Percentiles rank a stretch among this genome's conserved stretches.
These are phyloP conservation scores for Tenthredo notha DNA, from an alignment of 2,888 invertebrate species.

Conservation along the genomic window DNA sequence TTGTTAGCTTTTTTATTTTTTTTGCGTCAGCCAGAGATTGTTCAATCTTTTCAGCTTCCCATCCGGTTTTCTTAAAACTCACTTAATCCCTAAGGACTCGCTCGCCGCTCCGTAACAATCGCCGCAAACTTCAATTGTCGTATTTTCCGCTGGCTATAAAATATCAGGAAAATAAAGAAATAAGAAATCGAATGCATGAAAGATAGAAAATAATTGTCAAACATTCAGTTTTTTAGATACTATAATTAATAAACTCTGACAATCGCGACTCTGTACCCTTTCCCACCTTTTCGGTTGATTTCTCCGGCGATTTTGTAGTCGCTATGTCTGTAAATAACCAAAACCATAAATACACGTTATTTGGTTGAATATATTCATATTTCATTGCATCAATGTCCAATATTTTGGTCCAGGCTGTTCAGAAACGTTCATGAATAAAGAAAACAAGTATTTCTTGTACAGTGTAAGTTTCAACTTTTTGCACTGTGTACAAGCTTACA, in stretches of 20 bases:
- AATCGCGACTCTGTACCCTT: slow-evolving; percentile 41
- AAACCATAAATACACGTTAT: background rate
- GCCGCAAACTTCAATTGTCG: slow-evolving; percentile 86
- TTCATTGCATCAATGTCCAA: no score
- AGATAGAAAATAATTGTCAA: background rate
- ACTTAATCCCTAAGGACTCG: slow-evolving; percentile 71
- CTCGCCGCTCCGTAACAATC: slow-evolving; percentile 96
- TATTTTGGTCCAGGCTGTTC: no score
- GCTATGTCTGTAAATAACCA: slow-evolving; percentile 65
- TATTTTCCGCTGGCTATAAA: slow-evolving; percentile 75
- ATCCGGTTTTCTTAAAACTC: slow-evolving; percentile 57
- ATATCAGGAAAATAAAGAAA: background rate
- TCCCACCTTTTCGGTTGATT: slow-evolving; percentile 65
- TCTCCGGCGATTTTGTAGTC: slow-evolving; percentile 64
- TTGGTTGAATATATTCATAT: background rate
- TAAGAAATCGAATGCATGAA: background rate
- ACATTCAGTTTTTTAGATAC: background rate
- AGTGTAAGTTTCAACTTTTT: no score
- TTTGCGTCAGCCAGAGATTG: background rate
- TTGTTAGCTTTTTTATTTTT: no score
- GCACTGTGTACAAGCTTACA: no score
- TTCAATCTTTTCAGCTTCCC: background rate
- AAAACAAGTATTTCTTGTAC: no score
- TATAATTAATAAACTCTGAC: slow-evolving; percentile 38
- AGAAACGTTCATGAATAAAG: no score